Evolutionary conservation across 2,113 vertebrate genomes (phyloP), one percentile per base, ranked within the genome.

Genomic region (Mus spicilegus): DNA sequence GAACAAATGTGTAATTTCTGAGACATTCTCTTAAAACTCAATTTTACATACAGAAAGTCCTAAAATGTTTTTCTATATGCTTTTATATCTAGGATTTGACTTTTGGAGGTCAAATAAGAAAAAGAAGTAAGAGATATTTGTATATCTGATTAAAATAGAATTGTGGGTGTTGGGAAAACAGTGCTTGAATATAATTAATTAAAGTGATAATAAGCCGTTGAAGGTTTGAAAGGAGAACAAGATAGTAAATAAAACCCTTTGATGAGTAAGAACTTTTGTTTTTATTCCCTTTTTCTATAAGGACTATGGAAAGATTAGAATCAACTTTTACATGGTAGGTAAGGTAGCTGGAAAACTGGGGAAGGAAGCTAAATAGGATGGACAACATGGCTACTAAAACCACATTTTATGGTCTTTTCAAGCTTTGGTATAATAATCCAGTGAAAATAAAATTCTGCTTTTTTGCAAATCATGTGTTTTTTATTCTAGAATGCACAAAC

Each of bases 1-100:
- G 19, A 95, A 92, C 17, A 92, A 91, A 92, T 58, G 49, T 94
- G 78, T 95, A 61, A 78, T 93, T 95, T 95, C 77, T 2, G 13
- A 89, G 67, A 39, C 11, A 65, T 22, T 5, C 12, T 88, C 78
- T 77, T 80, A 73, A 63, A 65, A 3, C 12, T 51, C 36, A 58
- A 13, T 69, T 92, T 96, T 86, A 89, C 26, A 8, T 42, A 7
- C 73, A 72, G 84, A 91, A 92, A n/a, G 36, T 92, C 49, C 17
- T 87, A 3, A 54, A 91, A 84, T 46, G 2, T 46, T 91, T 96
- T 80, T 65, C 65, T 3, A 76, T 51, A 11, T 91, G 26, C 87
- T 77, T 95, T n/a, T 67, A 4, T 16, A 39, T 78, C 36, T 91
- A 82, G 22, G 14, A 78, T 46, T 7, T 86, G 9, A 86, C 30